A percentile compares a stretch with the other conserved stretches of the same genome.
Evolutionary conservation across 2,888 invertebrate genomes (phyloP).

Genomic region (Melanostoma mellinum): DNA sequence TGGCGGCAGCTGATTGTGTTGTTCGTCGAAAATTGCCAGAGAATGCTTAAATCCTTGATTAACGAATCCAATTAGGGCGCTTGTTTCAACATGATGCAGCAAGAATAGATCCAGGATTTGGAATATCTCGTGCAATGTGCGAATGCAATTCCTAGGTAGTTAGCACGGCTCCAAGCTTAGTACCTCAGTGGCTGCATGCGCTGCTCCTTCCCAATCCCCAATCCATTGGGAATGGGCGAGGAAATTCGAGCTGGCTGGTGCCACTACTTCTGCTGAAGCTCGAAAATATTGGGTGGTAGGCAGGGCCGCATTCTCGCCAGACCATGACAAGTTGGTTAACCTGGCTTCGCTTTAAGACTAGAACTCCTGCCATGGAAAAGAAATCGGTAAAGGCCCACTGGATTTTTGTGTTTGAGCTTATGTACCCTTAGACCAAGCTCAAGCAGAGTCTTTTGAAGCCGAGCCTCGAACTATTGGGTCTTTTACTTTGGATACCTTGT

Average conservation of each 20-base stretch:
- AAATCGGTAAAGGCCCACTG: too few species aligned
- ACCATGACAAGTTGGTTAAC: too few species aligned
- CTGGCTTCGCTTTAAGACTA: too few species aligned
- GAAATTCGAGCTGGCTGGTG: slow-evolving; percentile 44
- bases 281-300: slow-evolving; percentile 10
- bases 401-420: too few species aligned
- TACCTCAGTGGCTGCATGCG: slow-evolving; percentile 53
- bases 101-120: slow-evolving; percentile 73
- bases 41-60: slow-evolving; percentile 77
- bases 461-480: too few species aligned
- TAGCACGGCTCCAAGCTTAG: slow-evolving; percentile 66
- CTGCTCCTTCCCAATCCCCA: slow-evolving; percentile 22
- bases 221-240: slow-evolving; percentile 43
- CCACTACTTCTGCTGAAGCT: background rate
- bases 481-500: too few species aligned
- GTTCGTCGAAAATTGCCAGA: slow-evolving; percentile 75
- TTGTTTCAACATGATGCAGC: slow-evolving; percentile 75
- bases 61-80: slow-evolving; percentile 77
- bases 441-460: too few species aligned
- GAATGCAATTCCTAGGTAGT: slow-evolving; percentile 69
- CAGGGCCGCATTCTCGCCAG: background rate
- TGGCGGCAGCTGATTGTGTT: slow-evolving; percentile 69
- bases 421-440: too few species aligned
- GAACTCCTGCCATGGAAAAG: too few species aligned
- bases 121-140: slow-evolving; percentile 69